Evolutionary conservation across 2,888 invertebrate species (phyloP), one percentile per base, ranked within the genome.

Genomic region (Timandra comae): DNA sequence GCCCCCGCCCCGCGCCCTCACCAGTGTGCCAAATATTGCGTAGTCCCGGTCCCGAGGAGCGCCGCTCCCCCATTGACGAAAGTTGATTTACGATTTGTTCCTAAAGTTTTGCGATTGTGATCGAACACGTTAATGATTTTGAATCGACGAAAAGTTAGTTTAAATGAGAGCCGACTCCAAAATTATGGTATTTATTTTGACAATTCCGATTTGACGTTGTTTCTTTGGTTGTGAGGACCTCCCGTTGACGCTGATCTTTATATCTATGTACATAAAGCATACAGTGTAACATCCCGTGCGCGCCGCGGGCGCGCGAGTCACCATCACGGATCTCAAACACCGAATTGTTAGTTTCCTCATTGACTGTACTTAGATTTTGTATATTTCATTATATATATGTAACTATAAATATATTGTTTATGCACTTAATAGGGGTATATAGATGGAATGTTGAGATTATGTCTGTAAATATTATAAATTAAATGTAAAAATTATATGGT

Each of bases 1-100:
- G 47, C 27, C 38, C 21, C 16, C 4, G 16, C 16, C 4, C 4
- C 3, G 16, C 16, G 16, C 16, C 16, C 16, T 3, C 16, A 6
- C 16, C 16, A 3, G 3, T 79, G 82, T 84, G 82, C 82, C 82
- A 84, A 84, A 84, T 84, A 79, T 81, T 78, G 47, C 58, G 70
- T 81, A 81, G 77, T 71, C 58, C 56, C 64, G 52, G 67, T 55
- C 56, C 62, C 61, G 50, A 50, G 55, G 59, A 49, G 53, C 36
- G 29, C 12, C 21, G 10, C 27, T 28, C 29, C 27, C 11, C 26
- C 29, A 22, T 26, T 25, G 7, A 7, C 11, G 10, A 27, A 23
- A 3, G 6, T 16, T 6, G 16, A 5, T 16, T 11, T 11, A 11
- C 6, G 9, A 11, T 24, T 24, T 7, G 24, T 11, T 11, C 11